Evolutionary conservation across 2,888 invertebrate species (phyloP), one percentile per base, ranked within the genome.

Genomic region (Belgica antarctica): DNA sequence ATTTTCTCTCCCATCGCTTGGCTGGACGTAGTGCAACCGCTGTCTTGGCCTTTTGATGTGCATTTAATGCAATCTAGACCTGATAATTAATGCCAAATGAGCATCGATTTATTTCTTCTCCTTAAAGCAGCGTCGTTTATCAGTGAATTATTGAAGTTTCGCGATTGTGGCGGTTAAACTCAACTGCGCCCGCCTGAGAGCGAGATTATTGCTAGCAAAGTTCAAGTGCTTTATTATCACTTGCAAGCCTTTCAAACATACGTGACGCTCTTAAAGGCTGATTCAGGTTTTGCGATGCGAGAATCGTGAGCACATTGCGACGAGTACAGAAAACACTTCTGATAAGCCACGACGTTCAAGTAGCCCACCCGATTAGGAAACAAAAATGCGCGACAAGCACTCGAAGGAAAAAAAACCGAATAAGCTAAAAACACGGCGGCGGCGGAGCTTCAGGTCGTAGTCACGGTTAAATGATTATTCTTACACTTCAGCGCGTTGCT

Each of bases 151-250:
- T 41, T 5, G 41, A 10, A 41, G 41, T 41, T 10, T 12, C n/a
- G 41, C 41, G 12, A 5, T 41, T n/a, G 10, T 15, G 2, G 3
- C 41, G 41, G 15, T 41, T 41, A 41, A 41, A 41, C 2, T 41
- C 15, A 41, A 41, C n/a, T 41, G 41, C 15, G 41, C n/a, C n/a
- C n/a, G n/a, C n/a, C 15, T 10, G 10, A 41, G 41, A 41, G 41
- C 2, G 41, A 41, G 41, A 41, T 41, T 41, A 15, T 15, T 41
- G n/a, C 12, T 41, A 15, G 41, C 41, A 41, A 41, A 41, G 41
- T 41, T 41, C 41, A 41, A 41, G 41, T 10, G 41, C 41, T 41
- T 41, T 41, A 41, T 41, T 41, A 41, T 41, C 41, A 41, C 41
- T 41, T 41, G 15, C 41, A 41, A 41, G 41, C 41, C 5, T 41